These are phyloP conservation scores for Chaetophractus vellerosus DNA, from an alignment of 2,797 vertebrate species.

Conservation along the genomic window DNA sequence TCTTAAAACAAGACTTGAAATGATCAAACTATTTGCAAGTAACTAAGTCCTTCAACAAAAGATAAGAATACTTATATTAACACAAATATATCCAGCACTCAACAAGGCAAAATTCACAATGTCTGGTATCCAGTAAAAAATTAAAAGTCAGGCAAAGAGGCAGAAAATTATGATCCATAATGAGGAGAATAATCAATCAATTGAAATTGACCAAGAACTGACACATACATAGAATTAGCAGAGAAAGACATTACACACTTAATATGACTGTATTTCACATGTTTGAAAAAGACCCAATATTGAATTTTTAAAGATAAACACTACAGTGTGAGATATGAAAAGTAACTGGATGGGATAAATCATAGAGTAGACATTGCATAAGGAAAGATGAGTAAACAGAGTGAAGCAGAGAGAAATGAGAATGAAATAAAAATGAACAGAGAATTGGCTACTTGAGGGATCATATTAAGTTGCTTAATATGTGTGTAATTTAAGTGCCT, in stretches of 20 bases:
- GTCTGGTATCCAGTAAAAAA: not conserved
- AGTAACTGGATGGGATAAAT: not conserved
- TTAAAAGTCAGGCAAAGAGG: not conserved
- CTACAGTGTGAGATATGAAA: not conserved
- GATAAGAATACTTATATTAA: not conserved
- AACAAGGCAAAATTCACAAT: not conserved
- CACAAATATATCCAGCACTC: not conserved
- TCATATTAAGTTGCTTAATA: not conserved
- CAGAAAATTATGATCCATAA: not conserved
- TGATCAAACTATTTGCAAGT: not conserved
- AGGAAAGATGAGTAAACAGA: not conserved
- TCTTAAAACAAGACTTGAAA: not conserved
- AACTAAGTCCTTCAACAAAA: slow-evolving; percentile 25
- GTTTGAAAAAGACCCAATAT: not conserved
- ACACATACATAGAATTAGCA: not conserved
- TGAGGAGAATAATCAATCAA: not conserved
- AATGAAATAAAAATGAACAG: not conserved
- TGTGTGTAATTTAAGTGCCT: not conserved
- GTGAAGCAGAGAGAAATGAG: not conserved
- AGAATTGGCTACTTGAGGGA: not conserved
- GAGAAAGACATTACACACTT: not conserved
- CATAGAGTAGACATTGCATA: not conserved
- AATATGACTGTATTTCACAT: not conserved
- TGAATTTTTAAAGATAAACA: slow-evolving; percentile 33
- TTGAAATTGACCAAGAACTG: not conserved